Percentiles rank a stretch among this genome's conserved stretches.
These are phyloP conservation scores for Palythoa caribaeorum DNA, from an alignment of 92 coral and sea anemone species.

Conservation along the genomic window DNA sequence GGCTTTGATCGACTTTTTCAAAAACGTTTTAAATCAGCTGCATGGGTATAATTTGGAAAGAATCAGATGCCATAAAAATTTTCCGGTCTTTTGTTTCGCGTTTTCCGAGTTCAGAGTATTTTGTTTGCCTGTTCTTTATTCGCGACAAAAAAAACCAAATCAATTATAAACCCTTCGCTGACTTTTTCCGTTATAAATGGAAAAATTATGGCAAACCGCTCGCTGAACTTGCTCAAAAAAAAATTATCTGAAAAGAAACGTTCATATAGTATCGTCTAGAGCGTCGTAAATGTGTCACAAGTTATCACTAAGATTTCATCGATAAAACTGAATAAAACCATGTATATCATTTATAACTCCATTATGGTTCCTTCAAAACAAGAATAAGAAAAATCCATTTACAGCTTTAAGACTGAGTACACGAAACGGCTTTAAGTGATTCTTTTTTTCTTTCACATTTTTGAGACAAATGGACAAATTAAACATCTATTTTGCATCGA, in stretches of 20 bases:
- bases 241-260: neutral
- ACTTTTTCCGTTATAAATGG: neutral
- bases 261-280: neutral
- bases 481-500: neutral
- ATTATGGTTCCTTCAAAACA: neutral
- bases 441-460: neutral
- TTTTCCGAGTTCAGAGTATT: neutral
- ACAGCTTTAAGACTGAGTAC: neutral
- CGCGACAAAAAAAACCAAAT: neutral
- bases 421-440: neutral
- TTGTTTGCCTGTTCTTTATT: neutral
- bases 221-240: neutral
- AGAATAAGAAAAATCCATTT: neutral
- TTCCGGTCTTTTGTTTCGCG: neutral
- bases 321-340: neutral
- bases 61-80: neutral
- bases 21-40: neutral
- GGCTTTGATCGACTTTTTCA: neutral
- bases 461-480: conserved; percentile 7
- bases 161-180: neutral
- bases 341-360: neutral
- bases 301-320: neutral
- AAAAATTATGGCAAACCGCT: neutral
- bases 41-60: no score
- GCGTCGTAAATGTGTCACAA: neutral